Conservation (phyloP, 2,888 invertebrate species). For the Trissoscelio sp. region DNA sequence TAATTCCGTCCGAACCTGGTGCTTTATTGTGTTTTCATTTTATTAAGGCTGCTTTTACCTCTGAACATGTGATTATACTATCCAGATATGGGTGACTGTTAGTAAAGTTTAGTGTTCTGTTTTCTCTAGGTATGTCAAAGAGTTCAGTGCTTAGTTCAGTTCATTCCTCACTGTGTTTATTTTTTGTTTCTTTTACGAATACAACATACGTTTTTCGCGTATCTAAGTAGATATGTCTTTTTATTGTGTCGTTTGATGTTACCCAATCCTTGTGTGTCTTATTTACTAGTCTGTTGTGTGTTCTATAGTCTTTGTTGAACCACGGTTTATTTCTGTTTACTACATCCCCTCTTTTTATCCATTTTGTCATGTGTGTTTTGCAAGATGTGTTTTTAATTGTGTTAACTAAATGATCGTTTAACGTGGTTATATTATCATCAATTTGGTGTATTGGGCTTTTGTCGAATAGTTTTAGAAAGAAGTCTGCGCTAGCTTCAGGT, state of each 20-base stretch:
- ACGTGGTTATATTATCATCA: too few relatives aligned
- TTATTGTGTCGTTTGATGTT: too few relatives aligned
- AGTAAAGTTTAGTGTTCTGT: background rate
- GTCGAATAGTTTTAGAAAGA: too few relatives aligned
- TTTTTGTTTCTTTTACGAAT: too few relatives aligned
- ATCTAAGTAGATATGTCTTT: too few relatives aligned
- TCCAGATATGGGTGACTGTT: background rate
- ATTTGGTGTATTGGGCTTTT: too few relatives aligned
- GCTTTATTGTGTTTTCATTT: constrained; percentile 38
- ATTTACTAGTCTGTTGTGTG: background rate
- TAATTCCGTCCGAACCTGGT: constrained; percentile 31
- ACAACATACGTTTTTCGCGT: too few relatives aligned
- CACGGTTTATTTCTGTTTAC: background rate
- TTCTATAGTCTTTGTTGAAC: background rate
- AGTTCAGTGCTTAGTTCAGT: too few relatives aligned
- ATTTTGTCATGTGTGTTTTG: background rate
- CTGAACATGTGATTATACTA: background rate
- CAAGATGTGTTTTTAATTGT: background rate
- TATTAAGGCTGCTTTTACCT: constrained; percentile 1
- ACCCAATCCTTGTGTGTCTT: background rate
- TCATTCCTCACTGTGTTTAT: too few relatives aligned
- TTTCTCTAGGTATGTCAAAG: background rate
- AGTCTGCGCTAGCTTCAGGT: too few relatives aligned
- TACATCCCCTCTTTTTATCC: background rate
- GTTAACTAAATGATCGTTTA: background rate